Conservation (phyloP, 2,888 invertebrate genomes). For the Hecatera dysodea region DNA sequence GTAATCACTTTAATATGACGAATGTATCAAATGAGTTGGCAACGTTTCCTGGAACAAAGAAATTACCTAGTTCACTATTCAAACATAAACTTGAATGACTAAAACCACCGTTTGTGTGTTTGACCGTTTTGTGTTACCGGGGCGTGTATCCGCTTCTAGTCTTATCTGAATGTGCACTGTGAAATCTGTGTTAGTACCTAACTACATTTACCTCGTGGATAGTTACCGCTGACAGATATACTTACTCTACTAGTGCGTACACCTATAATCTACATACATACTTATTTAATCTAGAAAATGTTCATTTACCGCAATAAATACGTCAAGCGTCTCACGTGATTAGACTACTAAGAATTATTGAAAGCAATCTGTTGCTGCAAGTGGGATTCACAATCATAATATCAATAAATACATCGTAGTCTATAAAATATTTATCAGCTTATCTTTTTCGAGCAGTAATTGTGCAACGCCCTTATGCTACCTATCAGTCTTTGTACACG, state of each 20-base stretch:
- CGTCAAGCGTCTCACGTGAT: conserved; percentile 33
- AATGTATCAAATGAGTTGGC: conserved; percentile 53
- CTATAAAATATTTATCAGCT: conserved; percentile 65
- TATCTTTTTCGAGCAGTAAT: conserved; percentile 66
- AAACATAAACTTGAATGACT: conserved; percentile 59
- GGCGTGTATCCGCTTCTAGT: conserved; percentile 34
- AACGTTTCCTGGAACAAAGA: conserved; percentile 63
- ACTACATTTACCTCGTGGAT: conserved; percentile 33
- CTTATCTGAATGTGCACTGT: conserved; percentile 54
- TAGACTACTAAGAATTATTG: conserved; percentile 1
- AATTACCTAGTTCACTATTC: conserved; percentile 59
- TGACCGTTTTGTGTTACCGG: conserved; percentile 39
- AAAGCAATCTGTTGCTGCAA: conserved; percentile 26
- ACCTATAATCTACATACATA: background rate
- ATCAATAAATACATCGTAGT: conserved; percentile 30
- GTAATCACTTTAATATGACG: conserved; percentile 48
- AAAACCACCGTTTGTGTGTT: no score
- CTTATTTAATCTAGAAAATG: conserved; percentile 25
- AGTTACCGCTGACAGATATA: conserved; percentile 17
- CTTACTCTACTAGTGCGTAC: background rate
- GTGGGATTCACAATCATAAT: conserved; percentile 22
- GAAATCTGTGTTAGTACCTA: conserved; percentile 56
- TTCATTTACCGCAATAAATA: conserved; percentile 1
- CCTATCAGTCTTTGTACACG: conserved; percentile 68
- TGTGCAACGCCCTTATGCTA: conserved; percentile 65